Percentiles rank a stretch among this genome's conserved stretches.
Conservation (phyloP, 2,888 invertebrate genomes). For the Linnaemya vulpina region DNA sequence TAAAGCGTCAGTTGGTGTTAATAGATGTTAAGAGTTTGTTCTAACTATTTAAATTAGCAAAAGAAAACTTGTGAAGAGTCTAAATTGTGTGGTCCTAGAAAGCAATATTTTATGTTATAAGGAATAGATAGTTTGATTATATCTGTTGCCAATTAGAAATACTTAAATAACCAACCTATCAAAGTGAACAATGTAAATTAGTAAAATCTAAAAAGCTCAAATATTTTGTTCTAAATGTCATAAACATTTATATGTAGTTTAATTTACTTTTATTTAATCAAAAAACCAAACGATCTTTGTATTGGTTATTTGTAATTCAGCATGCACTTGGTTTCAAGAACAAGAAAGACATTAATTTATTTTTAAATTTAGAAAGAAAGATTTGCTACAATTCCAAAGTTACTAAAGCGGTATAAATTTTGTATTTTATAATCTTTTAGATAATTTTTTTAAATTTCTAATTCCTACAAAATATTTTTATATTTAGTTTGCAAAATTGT, state of each 20-base stretch:
- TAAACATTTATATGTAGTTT: constrained; percentile 38
- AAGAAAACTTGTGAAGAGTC: constrained; percentile 34
- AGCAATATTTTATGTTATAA: constrained; percentile 43
- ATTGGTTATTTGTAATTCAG: constrained; percentile 29
- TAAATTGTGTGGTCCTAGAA: constrained; percentile 38
- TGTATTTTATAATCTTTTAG: neutral
- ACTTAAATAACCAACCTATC: neutral
- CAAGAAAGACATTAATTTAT: constrained; percentile 17
- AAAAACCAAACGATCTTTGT: neutral
- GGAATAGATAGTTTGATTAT: constrained; percentile 25
- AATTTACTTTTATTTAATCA: constrained; percentile 48
- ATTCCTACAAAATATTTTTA: neutral
- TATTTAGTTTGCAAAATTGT: constrained; percentile 28
- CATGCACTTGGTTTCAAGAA: neutral
- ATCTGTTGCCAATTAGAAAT: constrained; percentile 73
- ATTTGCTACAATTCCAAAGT: constrained; percentile 3
- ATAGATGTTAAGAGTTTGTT: constrained; percentile 27
- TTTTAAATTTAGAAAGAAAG: constrained; percentile 8
- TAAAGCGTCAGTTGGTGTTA: constrained; percentile 60
- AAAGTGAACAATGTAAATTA: constrained; percentile 31
- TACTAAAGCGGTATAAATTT: constrained; percentile 13
- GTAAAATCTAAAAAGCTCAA: constrained; percentile 65
- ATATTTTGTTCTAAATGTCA: constrained; percentile 39
- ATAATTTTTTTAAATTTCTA: neutral
- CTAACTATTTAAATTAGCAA: constrained; percentile 12